Base-by-base conservation (phyloP, 2,888 invertebrate species). In the Papilio demoleus region DNA sequence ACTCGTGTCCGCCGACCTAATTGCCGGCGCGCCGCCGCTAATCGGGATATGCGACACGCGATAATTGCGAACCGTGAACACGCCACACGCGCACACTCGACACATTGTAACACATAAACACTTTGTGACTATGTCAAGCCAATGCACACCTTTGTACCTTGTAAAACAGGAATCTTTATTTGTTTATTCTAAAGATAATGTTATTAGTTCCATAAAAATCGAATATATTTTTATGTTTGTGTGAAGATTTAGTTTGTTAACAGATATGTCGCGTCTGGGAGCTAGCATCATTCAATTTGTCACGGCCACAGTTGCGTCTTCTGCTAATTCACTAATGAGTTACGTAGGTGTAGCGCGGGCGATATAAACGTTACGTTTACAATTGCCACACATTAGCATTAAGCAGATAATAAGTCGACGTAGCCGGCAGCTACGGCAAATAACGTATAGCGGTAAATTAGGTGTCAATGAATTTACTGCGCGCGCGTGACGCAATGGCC, bases 291-390 rank as follows among this genome's bases (percentile, higher is more conserved):
- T 68, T 45, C 68, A 77, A 78, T 88, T 91, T 89, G 91, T 88
- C 88, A 88, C 86, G 76, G 86, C 82, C 84, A 86, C 91, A 89
- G 88, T 89, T 88, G 88, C 85, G 81, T 84, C 82, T 86, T 86
- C 85, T 84, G 84, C 87, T 92, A 92, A 92, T 92, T 92, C 89
- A 85, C 86, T 92, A 92, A 92, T 91, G 88, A 92, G 88, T 79
- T 82, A 88, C 83, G 92, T 92, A 91, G 92, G 92, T 87, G 92
- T 89, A 88, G 90, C 90, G 91, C 90, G 90, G 91, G 90, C 91
- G 91, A 88, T 81, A 81, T 85, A 84, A 87, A 83, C 86, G 85
- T 84, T 87, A 83, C 83, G 81, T 79, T 79, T 79, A 82, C 75
- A 83, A 87, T 84, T 83, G 82, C 76, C 80, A 76, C 79, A 80